Conservation (phyloP, 2,888 invertebrate genomes). For the Pseudolycoriella hygida region DNA sequence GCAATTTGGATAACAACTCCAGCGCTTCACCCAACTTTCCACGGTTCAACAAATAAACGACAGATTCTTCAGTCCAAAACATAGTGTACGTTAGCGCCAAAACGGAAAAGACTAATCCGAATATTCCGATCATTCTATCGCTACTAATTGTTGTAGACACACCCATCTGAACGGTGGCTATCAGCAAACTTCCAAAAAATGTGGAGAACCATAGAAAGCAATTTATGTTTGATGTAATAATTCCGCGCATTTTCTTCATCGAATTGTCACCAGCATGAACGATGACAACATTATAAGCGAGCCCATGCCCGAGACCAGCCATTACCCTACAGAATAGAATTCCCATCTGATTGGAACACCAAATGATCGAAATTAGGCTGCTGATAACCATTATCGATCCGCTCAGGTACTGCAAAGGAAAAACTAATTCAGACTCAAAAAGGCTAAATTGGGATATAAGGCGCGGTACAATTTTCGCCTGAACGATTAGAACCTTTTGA, state of each 20-base stretch:
- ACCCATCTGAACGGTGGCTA: neutral
- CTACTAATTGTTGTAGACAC: neutral
- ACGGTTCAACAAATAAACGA: neutral
- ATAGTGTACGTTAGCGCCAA: neutral
- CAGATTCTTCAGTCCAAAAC: neutral
- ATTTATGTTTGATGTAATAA: neutral
- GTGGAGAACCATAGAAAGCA: neutral
- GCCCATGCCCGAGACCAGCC: constrained; percentile 10
- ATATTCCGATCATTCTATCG: neutral
- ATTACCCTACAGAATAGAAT: neutral
- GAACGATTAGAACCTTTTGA: no score
- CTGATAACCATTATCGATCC: neutral
- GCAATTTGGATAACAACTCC: neutral
- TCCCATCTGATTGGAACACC: neutral
- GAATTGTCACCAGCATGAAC: neutral
- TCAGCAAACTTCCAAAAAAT: neutral
- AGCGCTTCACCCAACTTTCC: neutral
- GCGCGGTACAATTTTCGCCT: no score
- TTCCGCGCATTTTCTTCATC: neutral
- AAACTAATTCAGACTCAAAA: no score
- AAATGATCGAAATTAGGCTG: neutral
- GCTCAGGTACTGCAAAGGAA: neutral
- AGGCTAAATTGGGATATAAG: no score
- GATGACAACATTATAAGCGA: neutral
- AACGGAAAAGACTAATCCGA: neutral